A percentile compares a stretch with the other conserved stretches of the same genome.
Conservation (phyloP, 2,888 invertebrate genomes). For the Apamea monoglypha region DNA sequence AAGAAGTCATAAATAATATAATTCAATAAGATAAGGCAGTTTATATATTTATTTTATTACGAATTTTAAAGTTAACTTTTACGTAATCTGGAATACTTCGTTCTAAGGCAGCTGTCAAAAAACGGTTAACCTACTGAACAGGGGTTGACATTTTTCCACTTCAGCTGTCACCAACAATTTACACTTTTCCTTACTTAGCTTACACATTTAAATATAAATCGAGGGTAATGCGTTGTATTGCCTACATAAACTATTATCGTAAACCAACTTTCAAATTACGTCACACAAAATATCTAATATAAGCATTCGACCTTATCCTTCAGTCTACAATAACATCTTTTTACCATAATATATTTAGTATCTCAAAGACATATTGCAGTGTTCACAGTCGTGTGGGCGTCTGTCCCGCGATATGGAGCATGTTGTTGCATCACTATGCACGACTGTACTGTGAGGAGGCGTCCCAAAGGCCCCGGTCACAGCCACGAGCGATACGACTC, state of each 20-base stretch:
- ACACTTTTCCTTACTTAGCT: background rate
- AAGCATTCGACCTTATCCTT: background rate
- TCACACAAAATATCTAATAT: background rate
- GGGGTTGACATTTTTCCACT: no score
- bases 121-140: no score
- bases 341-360: constrained; percentile 19
- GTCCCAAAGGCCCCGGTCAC: constrained; percentile 1
- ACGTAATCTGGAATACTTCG: no score
- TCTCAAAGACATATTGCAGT: constrained; percentile 31
- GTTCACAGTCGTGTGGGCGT: background rate
- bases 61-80: no score
- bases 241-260: background rate
- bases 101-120: no score
- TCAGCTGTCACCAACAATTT: background rate
- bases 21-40: no score
- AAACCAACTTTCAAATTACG: background rate
- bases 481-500: background rate
- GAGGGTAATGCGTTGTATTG: background rate
- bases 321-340: background rate
- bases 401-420: constrained; percentile 15
- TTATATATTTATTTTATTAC: no score
- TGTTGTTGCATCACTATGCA: constrained; percentile 76
- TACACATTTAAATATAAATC: background rate
- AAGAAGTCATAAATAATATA: no score
- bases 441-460: constrained; percentile 67